Evolutionary conservation across 2,797 vertebrate species (phyloP), one percentile per base, ranked within the genome.

Genomic region (Paramormyrops hopkinsi): DNA sequence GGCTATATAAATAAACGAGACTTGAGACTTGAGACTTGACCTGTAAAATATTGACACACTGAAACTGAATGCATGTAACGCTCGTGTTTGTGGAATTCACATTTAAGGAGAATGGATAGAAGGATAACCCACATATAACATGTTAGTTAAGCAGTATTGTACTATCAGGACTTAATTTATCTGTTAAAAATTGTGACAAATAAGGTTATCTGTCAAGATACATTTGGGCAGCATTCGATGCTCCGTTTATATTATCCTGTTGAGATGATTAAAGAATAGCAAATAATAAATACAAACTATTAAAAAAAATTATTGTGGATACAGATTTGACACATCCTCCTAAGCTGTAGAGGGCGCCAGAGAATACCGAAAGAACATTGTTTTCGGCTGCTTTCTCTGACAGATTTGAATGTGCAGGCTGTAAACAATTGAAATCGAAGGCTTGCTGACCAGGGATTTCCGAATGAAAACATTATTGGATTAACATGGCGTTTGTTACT

Each of bases 401-500:
- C 37, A 19, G 73, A 79, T 17, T n/a, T 44, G 17, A n/a, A 79
- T 44, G 33, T n/a, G 37, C 33, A 79, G 17, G 73, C 19, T 79
- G 73, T 79, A 79, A 79, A 79, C 73, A 44, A 44, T 79, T 17
- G 41, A 44, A 79, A 46, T 19, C 41, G 17, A 44, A 79, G 33
- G 37, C 17, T 41, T 44, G 7, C 19, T 79, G 73, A 44, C 17
- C 33, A 41, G 37, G 73, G 2, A 79, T 79, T 50, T 84, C 82
- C 19, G 19, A 84, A 84, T 84, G 82, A 84, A 48, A 29, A 50
- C 19, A 14, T 22, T 11, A 11, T 84, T 84, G 22, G 44, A 48
- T 84, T 84, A 84, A 84, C 2, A 97, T 97, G 96, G 93, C 96
- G 73, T 96, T 97, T 91, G 95, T 97, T 86, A 96, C 96, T 0